Base-by-base conservation (phyloP, 2,888 invertebrate species). In the Drosophila robusta region DNA sequence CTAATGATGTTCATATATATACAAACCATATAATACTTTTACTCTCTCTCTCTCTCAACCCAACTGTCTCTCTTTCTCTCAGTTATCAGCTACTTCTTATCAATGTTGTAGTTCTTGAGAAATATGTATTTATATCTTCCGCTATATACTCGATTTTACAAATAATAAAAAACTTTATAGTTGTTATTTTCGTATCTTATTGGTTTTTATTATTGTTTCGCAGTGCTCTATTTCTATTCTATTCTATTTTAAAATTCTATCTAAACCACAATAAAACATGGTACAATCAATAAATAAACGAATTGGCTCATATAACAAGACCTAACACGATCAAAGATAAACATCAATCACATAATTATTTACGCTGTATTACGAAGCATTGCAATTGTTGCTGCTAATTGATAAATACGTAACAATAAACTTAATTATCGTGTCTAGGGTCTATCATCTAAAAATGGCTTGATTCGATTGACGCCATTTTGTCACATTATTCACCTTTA, bases 31-130 rank as follows among this genome's bases (percentile, higher is more conserved):
- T 64, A 70, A 38, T 70, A 58, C 36, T 51, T 54, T 61, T 42
- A 60, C 51, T 60, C 57, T 73, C 57, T 52, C 51, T 60, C 57
- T 73, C 57, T 52, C 49, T 54, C 68, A 38, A 46, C 45, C 78
- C 55, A 45, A 57, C 64, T 61, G 42, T 75, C 36, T 66, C 60
- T 70, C 36, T 72, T 14, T 77, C 41, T 61, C 54, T 74, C 74
- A 70, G 65, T 78, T 74, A 74, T 66, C 76, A 71, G 75, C 51
- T 63, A 70, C 66, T 61, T 47, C 72, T 72, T 45, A 70, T 83
- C 61, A 68, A 69, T 88, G 87, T 88, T 86, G 87, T 88, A 88
- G 87, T 68, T 70, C 63, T 88, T 88, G 68, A 74, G 42, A 75
- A 68, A 81, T 60, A 58, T 74, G 60, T 70, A 78, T 69, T 74